Conservation (phyloP, 2,113 vertebrate genomes). For the Rhinoptilus africanus region DNA sequence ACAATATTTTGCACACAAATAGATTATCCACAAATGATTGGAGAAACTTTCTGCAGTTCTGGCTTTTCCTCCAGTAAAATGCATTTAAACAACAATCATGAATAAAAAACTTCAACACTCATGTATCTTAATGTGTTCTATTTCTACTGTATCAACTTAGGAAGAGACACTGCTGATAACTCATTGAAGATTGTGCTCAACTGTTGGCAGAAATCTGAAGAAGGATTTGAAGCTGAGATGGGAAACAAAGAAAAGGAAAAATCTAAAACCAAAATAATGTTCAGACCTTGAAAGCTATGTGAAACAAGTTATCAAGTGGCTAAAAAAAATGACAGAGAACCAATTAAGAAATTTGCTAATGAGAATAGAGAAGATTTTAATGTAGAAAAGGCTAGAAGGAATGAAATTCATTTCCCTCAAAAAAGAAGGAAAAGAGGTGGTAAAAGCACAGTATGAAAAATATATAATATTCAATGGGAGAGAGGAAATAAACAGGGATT, state of each 20-base stretch:
- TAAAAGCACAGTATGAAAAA: background rate
- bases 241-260: background rate
- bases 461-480: background rate
- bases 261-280: background rate
- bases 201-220: background rate
- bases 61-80: background rate
- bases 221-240: background rate
- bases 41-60: background rate
- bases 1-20: background rate
- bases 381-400: background rate
- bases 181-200: background rate
- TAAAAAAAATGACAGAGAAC: background rate
- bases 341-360: background rate
- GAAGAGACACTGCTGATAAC: background rate
- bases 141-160: background rate
- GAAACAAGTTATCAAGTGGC: background rate
- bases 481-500: background rate
- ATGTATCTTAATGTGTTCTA: background rate
- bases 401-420: background rate
- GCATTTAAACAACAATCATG: background rate
- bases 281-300: background rate
- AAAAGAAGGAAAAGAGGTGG: background rate
- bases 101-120: background rate
- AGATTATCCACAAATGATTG: background rate
- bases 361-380: background rate